Base-by-base conservation (phyloP, 2,888 invertebrate genomes). In the Smittia sp. region DNA sequence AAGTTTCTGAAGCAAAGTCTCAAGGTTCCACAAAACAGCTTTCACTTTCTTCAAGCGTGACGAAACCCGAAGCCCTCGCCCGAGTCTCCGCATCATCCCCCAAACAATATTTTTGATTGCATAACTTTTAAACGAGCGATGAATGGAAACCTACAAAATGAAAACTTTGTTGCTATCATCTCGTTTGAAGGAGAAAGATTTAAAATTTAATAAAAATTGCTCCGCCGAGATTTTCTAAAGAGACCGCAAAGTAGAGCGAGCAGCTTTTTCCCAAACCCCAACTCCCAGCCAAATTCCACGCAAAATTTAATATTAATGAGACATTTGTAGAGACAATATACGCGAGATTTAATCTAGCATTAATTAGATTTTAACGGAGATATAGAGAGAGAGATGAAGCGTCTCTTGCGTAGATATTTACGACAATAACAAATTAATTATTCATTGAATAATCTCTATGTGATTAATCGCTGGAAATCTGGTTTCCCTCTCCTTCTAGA, bases 381-480 rank as follows among this genome's bases (percentile, higher is more conserved):
- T 32, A 32, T 32, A n/a, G n/a, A n/a, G n/a, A 38, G 38, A 6
- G 6, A 38, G 38, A 38, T 38, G 38, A 38, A 38, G 11, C 7
- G 6, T 38, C 38, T 38, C 11, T 24, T 11, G 15, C 58, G 20
- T 58, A 58, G 58, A 58, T 58, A 58, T 58, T 58, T 52, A 58
- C 13, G 58, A 58, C 58, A 58, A 58, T 58, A 58, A 58, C 58
- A 18, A 58, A 58, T 58, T 58, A 13, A 58, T 58, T 58, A 18
- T 58, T 58, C 58, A 58, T 22, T 58, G 52, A 15, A 46, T 18
- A 58, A 58, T 58, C 58, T 58, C 20, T n/a, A 15, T 58, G 58
- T 58, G 58, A 58, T 58, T 58, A 58, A 58, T 58, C 58, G 18
- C 58, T 58, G 24, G 18, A 58, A 46, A 46, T 46, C 46, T 32